These are phyloP conservation scores for Mesorhabditis sp. DNA, from an alignment of 2,888 invertebrate genomes.

Conservation along the genomic window DNA sequence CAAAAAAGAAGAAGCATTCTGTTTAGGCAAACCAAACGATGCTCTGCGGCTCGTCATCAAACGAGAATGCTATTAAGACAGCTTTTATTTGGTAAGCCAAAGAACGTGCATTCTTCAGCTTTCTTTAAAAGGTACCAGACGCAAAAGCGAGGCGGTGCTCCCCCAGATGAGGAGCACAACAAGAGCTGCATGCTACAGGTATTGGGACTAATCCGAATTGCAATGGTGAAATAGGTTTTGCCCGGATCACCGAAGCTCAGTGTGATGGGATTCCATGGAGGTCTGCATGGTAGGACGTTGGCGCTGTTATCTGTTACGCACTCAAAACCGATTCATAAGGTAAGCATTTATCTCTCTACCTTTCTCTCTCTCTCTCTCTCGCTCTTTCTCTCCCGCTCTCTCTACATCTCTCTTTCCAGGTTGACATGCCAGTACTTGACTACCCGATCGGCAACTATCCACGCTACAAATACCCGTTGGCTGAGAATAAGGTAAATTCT, in stretches of 20 bases:
- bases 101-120: neutral
- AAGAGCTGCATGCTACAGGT: conserved; percentile 71
- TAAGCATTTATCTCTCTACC: conserved; percentile 10
- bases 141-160: conserved; percentile 68
- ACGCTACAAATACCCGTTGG: conserved; percentile 83
- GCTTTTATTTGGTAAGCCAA: conserved; percentile 71
- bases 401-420: conserved; percentile 16
- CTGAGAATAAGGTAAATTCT: conserved; percentile 66
- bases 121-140: conserved; percentile 33
- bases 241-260: conserved; percentile 83
- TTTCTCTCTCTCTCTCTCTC: conserved; percentile 1
- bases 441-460: conserved; percentile 94
- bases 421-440: conserved; percentile 87
- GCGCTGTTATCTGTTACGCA: conserved; percentile 71
- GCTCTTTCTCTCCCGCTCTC: neutral
- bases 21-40: conserved; percentile 79
- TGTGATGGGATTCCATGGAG: conserved; percentile 70
- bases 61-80: conserved; percentile 91
- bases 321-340: conserved; percentile 89
- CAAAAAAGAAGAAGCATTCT: neutral
- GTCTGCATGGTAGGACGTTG: conserved; percentile 90
- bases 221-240: conserved; percentile 74
- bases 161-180: conserved; percentile 73
- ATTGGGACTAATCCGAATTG: neutral
- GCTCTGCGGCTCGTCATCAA: conserved; percentile 95